These are phyloP conservation scores for Archivesica marissinica DNA, from an alignment of 1,140 invertebrate species.

Conservation along the genomic window DNA sequence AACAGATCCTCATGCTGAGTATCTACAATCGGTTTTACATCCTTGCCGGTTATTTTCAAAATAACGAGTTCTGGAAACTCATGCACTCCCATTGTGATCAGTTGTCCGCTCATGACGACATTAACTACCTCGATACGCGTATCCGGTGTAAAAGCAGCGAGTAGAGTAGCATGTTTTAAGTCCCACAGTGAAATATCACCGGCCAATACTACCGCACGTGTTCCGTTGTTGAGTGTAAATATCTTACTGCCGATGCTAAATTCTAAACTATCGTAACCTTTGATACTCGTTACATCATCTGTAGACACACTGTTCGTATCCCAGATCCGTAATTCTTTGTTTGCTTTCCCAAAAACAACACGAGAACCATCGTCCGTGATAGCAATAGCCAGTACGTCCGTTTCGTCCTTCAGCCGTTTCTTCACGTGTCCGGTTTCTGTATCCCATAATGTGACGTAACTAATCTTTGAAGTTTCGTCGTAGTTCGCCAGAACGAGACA, in stretches of 20 bases:
- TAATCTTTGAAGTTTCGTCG: constrained; percentile 81
- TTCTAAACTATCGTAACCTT: constrained; percentile 74
- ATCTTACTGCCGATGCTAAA: constrained; percentile 77
- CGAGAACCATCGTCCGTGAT: constrained; percentile 78
- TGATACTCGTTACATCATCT: constrained; percentile 70
- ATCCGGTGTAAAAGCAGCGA: constrained; percentile 92
- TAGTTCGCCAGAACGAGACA: constrained; percentile 82
- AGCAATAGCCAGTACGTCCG: constrained; percentile 79
- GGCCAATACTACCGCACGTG: constrained; percentile 79
- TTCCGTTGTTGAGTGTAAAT: constrained; percentile 76
- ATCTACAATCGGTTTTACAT: constrained; percentile 63
- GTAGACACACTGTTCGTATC: constrained; percentile 72
- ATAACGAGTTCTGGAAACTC: constrained; percentile 87
- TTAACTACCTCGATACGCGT: constrained; percentile 90
- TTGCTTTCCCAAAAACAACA: constrained; percentile 79
- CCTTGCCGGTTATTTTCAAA: constrained; percentile 81
- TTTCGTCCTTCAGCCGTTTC: constrained; percentile 80
- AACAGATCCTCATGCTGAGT: constrained; percentile 73
- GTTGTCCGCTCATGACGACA: constrained; percentile 89
- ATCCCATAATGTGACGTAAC: constrained; percentile 83
- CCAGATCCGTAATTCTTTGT: constrained; percentile 81
- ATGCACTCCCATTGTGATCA: constrained; percentile 88
- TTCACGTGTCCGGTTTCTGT: constrained; percentile 77
- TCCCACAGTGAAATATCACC: constrained; percentile 83
- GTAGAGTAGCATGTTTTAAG: constrained; percentile 86